Evolutionary conservation across 2,113 vertebrate species (phyloP).

Genomic region (Podocnemis expansa): DNA sequence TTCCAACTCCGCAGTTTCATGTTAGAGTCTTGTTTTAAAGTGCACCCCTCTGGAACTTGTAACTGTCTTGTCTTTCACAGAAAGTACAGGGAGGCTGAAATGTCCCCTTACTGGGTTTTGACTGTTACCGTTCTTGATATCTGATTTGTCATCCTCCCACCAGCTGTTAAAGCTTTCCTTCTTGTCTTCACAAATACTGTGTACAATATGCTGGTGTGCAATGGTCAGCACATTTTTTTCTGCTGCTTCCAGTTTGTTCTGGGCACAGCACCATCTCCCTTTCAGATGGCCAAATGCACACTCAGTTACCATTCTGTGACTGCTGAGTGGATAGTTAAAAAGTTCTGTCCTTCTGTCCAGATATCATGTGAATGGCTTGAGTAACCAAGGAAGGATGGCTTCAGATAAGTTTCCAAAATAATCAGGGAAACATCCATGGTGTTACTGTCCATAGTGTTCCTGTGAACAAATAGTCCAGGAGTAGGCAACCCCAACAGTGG

Average conservation of each 20-base stretch:
- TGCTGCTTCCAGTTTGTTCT: neutral
- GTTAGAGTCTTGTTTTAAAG: too few relatives aligned
- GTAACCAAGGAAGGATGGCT: neutral
- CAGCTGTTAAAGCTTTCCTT: too few relatives aligned
- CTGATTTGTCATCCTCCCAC: too few relatives aligned
- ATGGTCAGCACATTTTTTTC: neutral
- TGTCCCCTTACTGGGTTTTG: too few relatives aligned
- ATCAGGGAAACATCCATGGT: neutral
- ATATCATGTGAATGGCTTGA: neutral
- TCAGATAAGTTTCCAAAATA: neutral
- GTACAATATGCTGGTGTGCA: neutral
- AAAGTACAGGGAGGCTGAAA: too few relatives aligned
- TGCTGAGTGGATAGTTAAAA: neutral
- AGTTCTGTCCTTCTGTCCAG: neutral
- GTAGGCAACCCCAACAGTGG: too few relatives aligned
- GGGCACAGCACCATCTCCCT: neutral
- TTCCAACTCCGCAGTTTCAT: too few relatives aligned
- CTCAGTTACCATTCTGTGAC: neutral
- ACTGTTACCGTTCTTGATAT: too few relatives aligned
- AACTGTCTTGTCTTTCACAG: too few relatives aligned
- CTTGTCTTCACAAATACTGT: neutral
- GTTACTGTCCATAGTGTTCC: neutral
- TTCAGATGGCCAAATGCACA: neutral
- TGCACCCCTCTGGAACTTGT: too few relatives aligned
- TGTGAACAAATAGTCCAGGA: neutral